Conservation (phyloP, 35 echinoderm and acorn worm species). For the Apostichopus californicus region DNA sequence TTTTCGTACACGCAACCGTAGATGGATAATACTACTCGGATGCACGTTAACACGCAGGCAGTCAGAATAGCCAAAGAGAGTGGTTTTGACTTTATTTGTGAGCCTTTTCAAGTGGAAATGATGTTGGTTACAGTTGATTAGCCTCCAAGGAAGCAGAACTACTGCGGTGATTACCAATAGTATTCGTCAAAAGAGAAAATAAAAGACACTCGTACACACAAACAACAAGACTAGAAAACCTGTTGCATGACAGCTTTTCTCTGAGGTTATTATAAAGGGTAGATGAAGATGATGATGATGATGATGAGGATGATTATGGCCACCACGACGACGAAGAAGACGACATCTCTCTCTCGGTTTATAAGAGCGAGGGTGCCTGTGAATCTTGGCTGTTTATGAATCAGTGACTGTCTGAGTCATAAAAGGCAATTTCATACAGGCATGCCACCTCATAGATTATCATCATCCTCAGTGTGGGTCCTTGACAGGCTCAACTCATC, state of each 20-base stretch:
- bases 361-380: not conserved
- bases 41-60: not conserved
- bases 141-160: constrained; percentile 28
- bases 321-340: too few relatives aligned
- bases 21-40: not conserved
- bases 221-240: not conserved
- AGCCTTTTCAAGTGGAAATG: constrained; percentile 23
- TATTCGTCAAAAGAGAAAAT: not conserved
- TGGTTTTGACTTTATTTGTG: not conserved
- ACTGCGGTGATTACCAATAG: not conserved
- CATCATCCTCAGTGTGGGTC: too few relatives aligned
- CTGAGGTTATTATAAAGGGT: not conserved
- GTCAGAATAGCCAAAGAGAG: not conserved
- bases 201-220: too few relatives aligned
- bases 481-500: too few relatives aligned
- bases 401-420: constrained; percentile 27
- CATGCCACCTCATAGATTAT: not conserved
- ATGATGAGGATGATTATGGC: not conserved
- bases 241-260: not conserved
- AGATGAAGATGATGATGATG: not conserved
- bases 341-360: not conserved
- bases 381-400: constrained; percentile 15
- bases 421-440: not conserved
- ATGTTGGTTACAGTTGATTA: constrained; percentile 39
- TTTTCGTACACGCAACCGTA: not conserved